Evolutionary conservation across 2,113 vertebrate species (phyloP).

Genomic region (Etheostoma spectabile): DNA sequence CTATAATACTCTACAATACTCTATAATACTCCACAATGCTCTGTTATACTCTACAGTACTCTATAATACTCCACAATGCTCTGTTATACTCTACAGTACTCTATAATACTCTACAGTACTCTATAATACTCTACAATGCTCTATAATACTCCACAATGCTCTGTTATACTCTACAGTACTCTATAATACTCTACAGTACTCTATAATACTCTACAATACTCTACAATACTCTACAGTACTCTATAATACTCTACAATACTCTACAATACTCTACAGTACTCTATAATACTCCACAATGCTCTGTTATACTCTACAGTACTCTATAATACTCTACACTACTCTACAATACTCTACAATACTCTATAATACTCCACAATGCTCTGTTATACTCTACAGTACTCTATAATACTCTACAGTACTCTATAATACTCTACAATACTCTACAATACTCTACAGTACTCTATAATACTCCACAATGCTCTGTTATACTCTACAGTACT

Average conservation of each 20-base stretch:
- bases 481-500: background rate
- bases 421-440: background rate
- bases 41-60: background rate
- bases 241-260: background rate
- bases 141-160: no score
- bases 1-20: background rate
- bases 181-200: background rate
- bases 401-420: background rate
- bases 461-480: background rate
- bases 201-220: background rate
- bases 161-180: background rate
- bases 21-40: no score
- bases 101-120: background rate
- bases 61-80: background rate
- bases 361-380: background rate
- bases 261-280: background rate
- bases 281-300: background rate
- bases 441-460: background rate
- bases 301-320: background rate
- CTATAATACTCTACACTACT: background rate
- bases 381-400: background rate
- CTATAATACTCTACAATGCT: background rate
- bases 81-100: background rate
- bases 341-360: background rate
- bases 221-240: background rate